Conservation (phyloP, 1,140 invertebrate species). For the Dufourea novaeangliae region DNA sequence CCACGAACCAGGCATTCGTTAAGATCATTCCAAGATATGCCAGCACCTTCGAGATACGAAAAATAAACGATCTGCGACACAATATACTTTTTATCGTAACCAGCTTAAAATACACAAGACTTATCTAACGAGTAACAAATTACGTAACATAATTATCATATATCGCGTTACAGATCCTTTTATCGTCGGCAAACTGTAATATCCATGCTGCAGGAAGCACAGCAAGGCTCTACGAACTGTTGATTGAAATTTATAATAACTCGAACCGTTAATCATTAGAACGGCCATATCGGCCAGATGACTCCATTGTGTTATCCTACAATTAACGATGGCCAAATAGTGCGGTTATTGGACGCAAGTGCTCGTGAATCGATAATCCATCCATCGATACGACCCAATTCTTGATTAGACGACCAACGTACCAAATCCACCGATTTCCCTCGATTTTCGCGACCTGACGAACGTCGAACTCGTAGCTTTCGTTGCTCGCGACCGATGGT, state of each 20-base stretch:
- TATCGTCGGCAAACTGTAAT: neutral
- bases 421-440: neutral
- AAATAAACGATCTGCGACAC: no score
- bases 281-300: neutral
- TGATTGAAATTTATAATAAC: conserved; percentile 1
- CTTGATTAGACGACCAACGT: neutral
- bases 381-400: conserved; percentile 10
- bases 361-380: conserved; percentile 32
- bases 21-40: no score
- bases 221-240: neutral
- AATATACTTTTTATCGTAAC: no score
- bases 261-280: conserved; percentile 22
- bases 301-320: neutral
- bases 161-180: neutral
- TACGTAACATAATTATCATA: neutral
- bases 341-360: neutral
- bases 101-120: neutral
- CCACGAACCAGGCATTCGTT: no score
- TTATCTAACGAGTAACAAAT: neutral
- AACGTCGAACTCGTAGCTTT: neutral
- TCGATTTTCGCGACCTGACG: neutral
- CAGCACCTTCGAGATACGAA: no score
- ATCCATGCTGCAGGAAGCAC: neutral
- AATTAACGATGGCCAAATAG: conserved; percentile 29
- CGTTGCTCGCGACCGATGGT: neutral